Percentiles rank a stretch among this genome's conserved stretches.
phyloP scores from a whole-genome alignment of 2,113 vertebrate species.

The Cyphomyrus discorhynchus region DNA sequence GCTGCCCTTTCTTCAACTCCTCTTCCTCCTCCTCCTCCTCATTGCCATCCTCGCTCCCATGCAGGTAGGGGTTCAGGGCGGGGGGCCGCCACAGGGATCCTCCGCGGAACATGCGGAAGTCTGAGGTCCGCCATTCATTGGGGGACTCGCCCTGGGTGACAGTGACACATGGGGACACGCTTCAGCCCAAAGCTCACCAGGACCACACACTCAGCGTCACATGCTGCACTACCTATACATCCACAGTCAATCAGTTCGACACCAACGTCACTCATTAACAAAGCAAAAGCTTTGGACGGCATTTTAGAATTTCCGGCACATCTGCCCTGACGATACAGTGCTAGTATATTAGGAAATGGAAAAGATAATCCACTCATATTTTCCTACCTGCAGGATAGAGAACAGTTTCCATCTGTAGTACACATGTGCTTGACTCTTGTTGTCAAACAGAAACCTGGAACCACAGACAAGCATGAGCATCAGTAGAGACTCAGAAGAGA shows the following conservation, averaged over 20 bases:
- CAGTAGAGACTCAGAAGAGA: not conserved
- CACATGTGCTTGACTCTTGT: slow-evolving; percentile 69
- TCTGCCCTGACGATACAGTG: too few species aligned
- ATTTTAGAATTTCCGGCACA: not conserved
- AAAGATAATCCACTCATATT: not conserved
- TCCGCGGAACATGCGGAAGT: slow-evolving; percentile 66
- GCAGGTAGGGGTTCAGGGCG: slow-evolving; percentile 58
- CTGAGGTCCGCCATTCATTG: slow-evolving; percentile 59
- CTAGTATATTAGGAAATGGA: not conserved
- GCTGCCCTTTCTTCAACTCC: slow-evolving; percentile 69
- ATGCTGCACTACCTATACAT: not conserved
- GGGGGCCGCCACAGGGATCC: slow-evolving; percentile 70
- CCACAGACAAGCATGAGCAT: slow-evolving; percentile 8
- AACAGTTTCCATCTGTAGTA: slow-evolving; percentile 73
- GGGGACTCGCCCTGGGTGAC: slow-evolving; percentile 56
- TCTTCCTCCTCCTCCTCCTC: slow-evolving; percentile 48
- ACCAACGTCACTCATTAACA: not conserved
- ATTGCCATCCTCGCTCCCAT: slow-evolving; percentile 43
- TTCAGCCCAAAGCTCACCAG: not conserved
- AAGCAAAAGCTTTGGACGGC: not conserved
- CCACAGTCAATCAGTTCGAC: not conserved
- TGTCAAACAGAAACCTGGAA: slow-evolving; percentile 69
- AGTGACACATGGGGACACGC: not conserved
- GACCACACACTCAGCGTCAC: not conserved
- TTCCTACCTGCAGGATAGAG: slow-evolving; percentile 64